Conservation (phyloP, 2,797 vertebrate species). For the Chromis chromis region DNA sequence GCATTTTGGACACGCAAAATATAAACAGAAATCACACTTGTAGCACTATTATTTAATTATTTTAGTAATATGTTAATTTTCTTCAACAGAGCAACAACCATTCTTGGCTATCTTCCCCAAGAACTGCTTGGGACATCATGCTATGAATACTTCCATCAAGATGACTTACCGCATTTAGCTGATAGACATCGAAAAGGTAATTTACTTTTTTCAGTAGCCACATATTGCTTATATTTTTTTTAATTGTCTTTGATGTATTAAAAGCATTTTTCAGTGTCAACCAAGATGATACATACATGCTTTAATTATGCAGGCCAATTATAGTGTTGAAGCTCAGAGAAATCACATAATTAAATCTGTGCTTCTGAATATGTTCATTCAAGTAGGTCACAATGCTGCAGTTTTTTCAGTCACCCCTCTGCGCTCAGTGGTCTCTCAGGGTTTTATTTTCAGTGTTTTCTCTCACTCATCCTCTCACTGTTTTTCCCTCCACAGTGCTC, state of each 20-base stretch:
- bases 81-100: constrained; percentile 88
- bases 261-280: background rate
- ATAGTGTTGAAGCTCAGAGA: background rate
- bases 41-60: background rate
- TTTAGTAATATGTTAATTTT: background rate
- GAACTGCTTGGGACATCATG: constrained; percentile 96
- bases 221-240: background rate
- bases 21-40: background rate
- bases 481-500: constrained; percentile 84
- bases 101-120: constrained; percentile 96
- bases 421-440: background rate
- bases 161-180: constrained; percentile 91
- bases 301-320: background rate
- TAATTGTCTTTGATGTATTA: background rate
- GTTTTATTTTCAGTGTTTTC: background rate
- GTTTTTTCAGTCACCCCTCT: background rate
- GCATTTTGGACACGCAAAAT: too few relatives aligned
- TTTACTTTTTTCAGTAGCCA: constrained; percentile 4
- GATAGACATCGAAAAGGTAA: constrained; percentile 93
- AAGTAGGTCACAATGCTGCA: too few relatives aligned
- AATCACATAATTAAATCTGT: background rate
- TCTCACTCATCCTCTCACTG: constrained; percentile 10
- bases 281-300: background rate
- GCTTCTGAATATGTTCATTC: too few relatives aligned
- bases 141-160: constrained; percentile 97